Conservation (phyloP, 1,140 invertebrate genomes). For the Leptopilina clavipes region DNA sequence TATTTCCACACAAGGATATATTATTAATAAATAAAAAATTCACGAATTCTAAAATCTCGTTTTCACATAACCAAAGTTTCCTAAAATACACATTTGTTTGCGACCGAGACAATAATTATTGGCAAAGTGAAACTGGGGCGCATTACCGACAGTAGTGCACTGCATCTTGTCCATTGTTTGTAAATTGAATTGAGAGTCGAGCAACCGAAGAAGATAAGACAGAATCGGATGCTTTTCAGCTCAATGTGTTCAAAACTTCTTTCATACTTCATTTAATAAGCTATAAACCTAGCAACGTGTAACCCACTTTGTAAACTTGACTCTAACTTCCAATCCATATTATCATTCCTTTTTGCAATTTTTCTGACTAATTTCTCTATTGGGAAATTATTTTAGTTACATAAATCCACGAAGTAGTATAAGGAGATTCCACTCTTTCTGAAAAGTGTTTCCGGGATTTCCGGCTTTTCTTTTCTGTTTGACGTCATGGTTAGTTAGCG, state of each 20-base stretch:
- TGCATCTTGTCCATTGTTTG: conserved; percentile 41
- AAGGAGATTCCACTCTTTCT: too few relatives aligned
- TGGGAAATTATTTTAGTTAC: too few relatives aligned
- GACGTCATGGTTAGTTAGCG: too few relatives aligned
- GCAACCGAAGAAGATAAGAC: conserved; percentile 49
- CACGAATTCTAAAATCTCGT: neutral
- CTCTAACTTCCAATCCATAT: neutral
- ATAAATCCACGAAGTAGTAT: too few relatives aligned
- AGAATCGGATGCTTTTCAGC: conserved; percentile 29
- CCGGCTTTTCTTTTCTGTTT: too few relatives aligned
- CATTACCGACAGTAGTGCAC: conserved; percentile 34
- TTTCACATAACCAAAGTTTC: conserved; percentile 25
- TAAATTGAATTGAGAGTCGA: conserved; percentile 49
- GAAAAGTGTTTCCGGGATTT: too few relatives aligned
- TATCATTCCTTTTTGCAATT: too few relatives aligned
- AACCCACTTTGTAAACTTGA: conserved; percentile 9
- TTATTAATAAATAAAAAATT: neutral
- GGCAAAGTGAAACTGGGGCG: conserved; percentile 52
- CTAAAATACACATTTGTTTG: conserved; percentile 21
- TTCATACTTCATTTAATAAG: conserved; percentile 21
- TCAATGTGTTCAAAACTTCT: conserved; percentile 30
- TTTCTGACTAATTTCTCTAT: too few relatives aligned
- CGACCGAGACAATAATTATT: conserved; percentile 53
- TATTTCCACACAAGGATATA: too few relatives aligned
- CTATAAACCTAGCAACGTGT: neutral